Evolutionary conservation across 37 sponge, comb jelly and placozoan species (phyloP).

Genomic region (Geodia barretti): DNA sequence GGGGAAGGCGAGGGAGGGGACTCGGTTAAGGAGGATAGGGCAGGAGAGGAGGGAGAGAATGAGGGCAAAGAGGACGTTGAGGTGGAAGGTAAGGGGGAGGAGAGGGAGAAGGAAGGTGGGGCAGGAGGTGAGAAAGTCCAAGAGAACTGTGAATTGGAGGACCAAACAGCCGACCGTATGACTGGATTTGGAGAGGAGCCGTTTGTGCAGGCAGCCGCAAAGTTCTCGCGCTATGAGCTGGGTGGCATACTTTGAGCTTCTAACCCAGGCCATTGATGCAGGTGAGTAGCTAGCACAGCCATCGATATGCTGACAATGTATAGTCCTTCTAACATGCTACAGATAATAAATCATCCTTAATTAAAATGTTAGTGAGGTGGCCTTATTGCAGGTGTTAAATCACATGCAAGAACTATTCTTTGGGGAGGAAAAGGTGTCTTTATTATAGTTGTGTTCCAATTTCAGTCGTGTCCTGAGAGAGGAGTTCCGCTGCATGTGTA

Average conservation of each 20-base stretch:
- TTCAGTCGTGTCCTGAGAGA: not conserved
- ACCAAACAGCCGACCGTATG: conserved; percentile 4
- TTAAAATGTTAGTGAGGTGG: too few relatives aligned
- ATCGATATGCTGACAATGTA: too few relatives aligned
- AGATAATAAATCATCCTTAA: too few relatives aligned
- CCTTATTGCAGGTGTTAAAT: too few relatives aligned
- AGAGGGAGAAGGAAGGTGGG: not conserved
- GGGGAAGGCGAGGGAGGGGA: not conserved
- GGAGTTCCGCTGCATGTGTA: too few relatives aligned
- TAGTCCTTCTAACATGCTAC: too few relatives aligned
- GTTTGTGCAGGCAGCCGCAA: conserved; percentile 48
- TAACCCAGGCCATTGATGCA: conserved; percentile 40
- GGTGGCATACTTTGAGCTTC: conserved; percentile 17
- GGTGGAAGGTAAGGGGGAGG: not conserved
- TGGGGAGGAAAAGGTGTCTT: not conserved
- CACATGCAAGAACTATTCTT: too few relatives aligned
- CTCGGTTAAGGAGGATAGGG: not conserved
- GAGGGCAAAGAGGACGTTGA: not conserved
- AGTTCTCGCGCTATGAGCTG: conserved; percentile 27
- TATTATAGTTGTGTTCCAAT: not conserved
- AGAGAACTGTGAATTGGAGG: not conserved
- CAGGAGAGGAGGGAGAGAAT: not conserved
- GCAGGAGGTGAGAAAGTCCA: not conserved
- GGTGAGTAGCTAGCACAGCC: too few relatives aligned
- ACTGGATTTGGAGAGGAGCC: conserved; percentile 47